Percentiles rank a stretch among this genome's conserved stretches.
phyloP scores from a whole-genome alignment of 2,888 invertebrate genomes.

The Rotaria socialis region DNA sequence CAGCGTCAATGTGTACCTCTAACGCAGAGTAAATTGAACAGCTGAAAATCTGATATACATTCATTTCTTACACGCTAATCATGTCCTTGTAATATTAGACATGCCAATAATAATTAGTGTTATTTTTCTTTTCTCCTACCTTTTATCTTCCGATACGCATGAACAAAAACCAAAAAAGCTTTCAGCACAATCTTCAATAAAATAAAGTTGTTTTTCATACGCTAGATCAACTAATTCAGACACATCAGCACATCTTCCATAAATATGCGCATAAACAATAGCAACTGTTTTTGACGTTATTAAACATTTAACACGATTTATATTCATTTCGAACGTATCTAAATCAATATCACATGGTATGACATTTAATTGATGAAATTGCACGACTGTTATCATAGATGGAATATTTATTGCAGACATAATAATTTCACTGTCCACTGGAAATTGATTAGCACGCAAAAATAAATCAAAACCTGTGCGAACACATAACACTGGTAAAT shows the following conservation, averaged over 20 bases:
- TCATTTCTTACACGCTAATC: too few species aligned
- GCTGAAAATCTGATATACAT: too few species aligned
- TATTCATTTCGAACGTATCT: constrained; percentile 55
- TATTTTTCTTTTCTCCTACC: background rate
- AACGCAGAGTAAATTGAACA: too few species aligned
- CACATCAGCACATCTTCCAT: constrained; percentile 55
- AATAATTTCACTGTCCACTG: constrained; percentile 58
- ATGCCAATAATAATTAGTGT: too few species aligned
- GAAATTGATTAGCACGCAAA: constrained; percentile 53
- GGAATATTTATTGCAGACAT: constrained; percentile 60
- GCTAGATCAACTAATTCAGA: constrained; percentile 53
- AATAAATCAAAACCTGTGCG: constrained; percentile 55
- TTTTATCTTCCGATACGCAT: background rate
- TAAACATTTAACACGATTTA: constrained; percentile 52
- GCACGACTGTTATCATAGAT: constrained; percentile 54
- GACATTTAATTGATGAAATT: constrained; percentile 53
- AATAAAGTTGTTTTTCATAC: constrained; percentile 50
- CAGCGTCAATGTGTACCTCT: too few species aligned
- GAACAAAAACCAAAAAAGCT: constrained; percentile 54
- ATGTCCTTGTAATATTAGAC: too few species aligned
- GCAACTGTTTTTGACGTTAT: constrained; percentile 56
- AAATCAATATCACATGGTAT: constrained; percentile 56
- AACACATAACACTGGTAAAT: constrained; percentile 53
- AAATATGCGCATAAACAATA: constrained; percentile 57
- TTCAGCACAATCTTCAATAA: constrained; percentile 60